phyloP scores from a whole-genome alignment of 2,113 vertebrate genomes.

The Hyperoodon ampullatus region DNA sequence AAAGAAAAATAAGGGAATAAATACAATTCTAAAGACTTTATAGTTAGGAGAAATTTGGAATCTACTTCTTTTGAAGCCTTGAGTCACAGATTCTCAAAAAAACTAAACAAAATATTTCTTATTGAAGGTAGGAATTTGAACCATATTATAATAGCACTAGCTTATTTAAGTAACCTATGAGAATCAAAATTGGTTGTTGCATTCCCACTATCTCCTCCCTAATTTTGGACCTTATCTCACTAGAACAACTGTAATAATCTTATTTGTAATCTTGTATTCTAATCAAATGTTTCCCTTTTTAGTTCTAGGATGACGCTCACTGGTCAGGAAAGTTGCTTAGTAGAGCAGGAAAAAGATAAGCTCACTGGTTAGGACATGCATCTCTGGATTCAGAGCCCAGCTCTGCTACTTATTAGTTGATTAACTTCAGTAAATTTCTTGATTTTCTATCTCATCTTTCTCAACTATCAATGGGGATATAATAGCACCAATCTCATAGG shows the following conservation, averaged over 20 bases:
- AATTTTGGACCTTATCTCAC: background rate
- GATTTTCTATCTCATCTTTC: background rate
- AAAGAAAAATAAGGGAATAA: background rate
- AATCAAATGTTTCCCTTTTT: background rate
- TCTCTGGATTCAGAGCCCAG: background rate
- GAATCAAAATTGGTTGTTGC: background rate
- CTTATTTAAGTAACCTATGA: constrained; percentile 16
- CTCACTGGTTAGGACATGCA: background rate
- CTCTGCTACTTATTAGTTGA: background rate
- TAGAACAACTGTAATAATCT: background rate
- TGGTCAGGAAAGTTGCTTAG: background rate
- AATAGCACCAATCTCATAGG: background rate
- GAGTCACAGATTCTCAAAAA: background rate
- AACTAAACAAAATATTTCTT: constrained; percentile 27
- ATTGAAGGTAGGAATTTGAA: background rate
- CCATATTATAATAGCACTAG: background rate
- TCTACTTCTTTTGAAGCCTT: constrained; percentile 18
- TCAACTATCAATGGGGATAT: background rate
- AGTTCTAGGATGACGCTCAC: background rate
- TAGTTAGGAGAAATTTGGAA: background rate
- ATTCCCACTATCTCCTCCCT: background rate
- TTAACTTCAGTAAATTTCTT: background rate
- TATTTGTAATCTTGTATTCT: background rate
- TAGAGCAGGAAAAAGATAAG: background rate
- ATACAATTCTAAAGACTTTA: constrained; percentile 10